Base-by-base conservation (phyloP, 64 coral and sea anemone genomes). In the Pachyseris speciosa region DNA sequence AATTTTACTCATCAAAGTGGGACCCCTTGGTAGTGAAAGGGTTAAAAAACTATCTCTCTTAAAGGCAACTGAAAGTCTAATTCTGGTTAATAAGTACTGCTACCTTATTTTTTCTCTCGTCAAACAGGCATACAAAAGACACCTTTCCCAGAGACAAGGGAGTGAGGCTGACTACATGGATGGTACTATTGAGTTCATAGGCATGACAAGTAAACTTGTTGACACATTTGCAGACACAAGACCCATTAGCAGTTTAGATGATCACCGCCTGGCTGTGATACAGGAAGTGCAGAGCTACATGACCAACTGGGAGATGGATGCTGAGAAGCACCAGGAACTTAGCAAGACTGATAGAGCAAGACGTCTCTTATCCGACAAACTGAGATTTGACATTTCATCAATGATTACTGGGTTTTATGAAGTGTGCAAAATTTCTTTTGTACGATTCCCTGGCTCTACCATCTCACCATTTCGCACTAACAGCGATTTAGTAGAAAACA, bases 401-500 rank as follows among this genome's bases (percentile, higher is more conserved):
- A 51, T 77, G 74, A 38, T 91, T 10, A 83, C 83, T 72, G 88
- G 88, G 12, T 91, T 91, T 29, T 17, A 91, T 37, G 76, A 91
- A 57, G 52, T 91, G 1, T 83, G 64, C 19, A 55, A 29, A 37
- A 59, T 94, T 19, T 44, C 70, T 24, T 76, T 69, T 58, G 0
- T 36, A 27, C 68, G 22, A 7, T 84, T 84, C 68, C 85, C 92
- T 26, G 76, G 74, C 19, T 89, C 45, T 20, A 52, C 47, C n/a
- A 89, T 83, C 24, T 43, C 40, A 25, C 50, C 92, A 15, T 32
- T 48, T 31, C 16, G 42, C 42, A 40, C 57, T 0, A 94, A 94
- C 57, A 87, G 78, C 31, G 86, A 89, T 53, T 48, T 89, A 26
- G 84, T 94, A 2, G 92, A 94, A 59, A 89, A 94, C 48, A 64